These are phyloP conservation scores for human DNA, from an alignment of 2,113 vertebrate genomes.

Conservation along the genomic window GRCh38 chrX:20514501-20515000, in stretches of 20 bases:
- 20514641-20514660: not conserved
- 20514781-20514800: not conserved
- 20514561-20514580: conserved; percentile 60
- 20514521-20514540: conserved; percentile 63
- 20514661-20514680: conserved; percentile 3
- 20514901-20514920: not conserved
- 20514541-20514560: conserved; percentile 39
- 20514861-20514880: not conserved
- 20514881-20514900: not conserved
- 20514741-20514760: not conserved
- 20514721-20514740: not conserved
- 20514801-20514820: not conserved
- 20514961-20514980: not conserved
- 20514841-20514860: conserved; percentile 4
- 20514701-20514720: not conserved
- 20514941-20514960: not conserved
- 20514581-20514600: conserved; percentile 69
- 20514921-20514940: not conserved
- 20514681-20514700: not conserved
- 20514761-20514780: not conserved
- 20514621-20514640: conserved; percentile 50
- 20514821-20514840: not conserved
- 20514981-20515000: not conserved
- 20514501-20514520: conserved; percentile 32
- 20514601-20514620: conserved; percentile 67